Percentiles rank a stretch among this genome's conserved stretches.
Conservation (phyloP, 2,113 vertebrate genomes). For the Pseudorhombus dupliciocellatus region DNA sequence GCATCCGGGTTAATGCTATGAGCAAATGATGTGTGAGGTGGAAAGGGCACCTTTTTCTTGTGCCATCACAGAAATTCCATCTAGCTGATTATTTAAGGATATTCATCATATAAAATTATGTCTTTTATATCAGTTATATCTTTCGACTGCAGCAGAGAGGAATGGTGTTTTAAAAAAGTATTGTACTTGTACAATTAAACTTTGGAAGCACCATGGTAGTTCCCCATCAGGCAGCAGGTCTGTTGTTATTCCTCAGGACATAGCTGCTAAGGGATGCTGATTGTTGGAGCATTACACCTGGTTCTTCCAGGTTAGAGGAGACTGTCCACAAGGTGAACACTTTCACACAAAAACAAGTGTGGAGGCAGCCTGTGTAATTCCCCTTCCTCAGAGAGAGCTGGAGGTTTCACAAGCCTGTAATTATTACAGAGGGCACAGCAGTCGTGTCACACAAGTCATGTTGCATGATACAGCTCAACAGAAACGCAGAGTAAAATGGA, state of each 20-base stretch:
- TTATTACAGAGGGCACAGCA: constrained; percentile 18
- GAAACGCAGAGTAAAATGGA: constrained; percentile 3
- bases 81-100: constrained; percentile 5
- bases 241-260: constrained; percentile 22
- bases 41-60: not conserved
- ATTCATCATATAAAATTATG: constrained; percentile 7
- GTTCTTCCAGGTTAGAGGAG: not conserved
- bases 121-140: not conserved
- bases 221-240: not conserved
- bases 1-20: not conserved
- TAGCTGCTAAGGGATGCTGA: constrained; percentile 26
- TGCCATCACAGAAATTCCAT: not conserved
- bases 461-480: constrained; percentile 14
- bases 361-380: too few species aligned
- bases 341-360: too few species aligned
- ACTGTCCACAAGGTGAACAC: not conserved
- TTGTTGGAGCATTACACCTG: constrained; percentile 23
- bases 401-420: constrained; percentile 26
- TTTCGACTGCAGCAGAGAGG: not conserved
- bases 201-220: not conserved
- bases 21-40: not conserved
- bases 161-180: not conserved
- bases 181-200: not conserved
- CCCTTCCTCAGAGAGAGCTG: not conserved
- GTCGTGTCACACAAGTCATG: constrained; percentile 1